These are phyloP conservation scores for Sarcophaga bullata DNA, from an alignment of 1,140 invertebrate species.

Conservation along the genomic window DNA sequence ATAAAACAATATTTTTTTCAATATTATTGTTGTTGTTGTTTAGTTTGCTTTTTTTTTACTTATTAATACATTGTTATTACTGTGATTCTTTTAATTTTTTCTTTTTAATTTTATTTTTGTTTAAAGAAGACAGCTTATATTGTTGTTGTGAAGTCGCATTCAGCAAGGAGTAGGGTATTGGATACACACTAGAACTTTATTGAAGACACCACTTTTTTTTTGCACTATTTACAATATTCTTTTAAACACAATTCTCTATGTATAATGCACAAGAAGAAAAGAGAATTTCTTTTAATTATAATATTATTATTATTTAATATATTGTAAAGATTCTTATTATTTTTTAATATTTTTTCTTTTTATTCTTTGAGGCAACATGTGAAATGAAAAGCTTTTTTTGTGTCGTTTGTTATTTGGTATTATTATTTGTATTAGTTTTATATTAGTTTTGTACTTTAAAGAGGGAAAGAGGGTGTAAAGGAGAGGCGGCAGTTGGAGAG, in stretches of 20 bases:
- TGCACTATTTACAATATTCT: not conserved
- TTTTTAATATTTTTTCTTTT: not conserved
- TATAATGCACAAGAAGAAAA: too few species aligned
- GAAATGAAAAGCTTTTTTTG: slow-evolving; percentile 17
- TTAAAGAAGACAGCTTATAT: too few species aligned
- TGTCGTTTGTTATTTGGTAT: not conserved
- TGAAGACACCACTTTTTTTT: not conserved
- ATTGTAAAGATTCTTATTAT: too few species aligned
- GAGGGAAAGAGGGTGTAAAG: not conserved
- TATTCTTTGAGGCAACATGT: not conserved
- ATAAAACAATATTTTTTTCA: too few species aligned
- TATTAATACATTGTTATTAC: too few species aligned
- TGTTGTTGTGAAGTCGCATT: too few species aligned
- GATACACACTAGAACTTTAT: too few species aligned
- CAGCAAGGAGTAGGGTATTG: too few species aligned
- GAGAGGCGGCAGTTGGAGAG: not conserved
- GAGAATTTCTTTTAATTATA: not conserved
- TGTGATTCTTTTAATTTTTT: too few species aligned
- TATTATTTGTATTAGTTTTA: not conserved
- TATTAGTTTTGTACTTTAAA: not conserved
- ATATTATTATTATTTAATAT: not conserved
- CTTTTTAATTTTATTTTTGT: too few species aligned
- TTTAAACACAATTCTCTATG: not conserved
- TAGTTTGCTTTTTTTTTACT: too few species aligned
- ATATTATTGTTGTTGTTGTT: too few species aligned